Conservation (phyloP, 2,888 invertebrate species). For the Arrhopalites spinosus region DNA sequence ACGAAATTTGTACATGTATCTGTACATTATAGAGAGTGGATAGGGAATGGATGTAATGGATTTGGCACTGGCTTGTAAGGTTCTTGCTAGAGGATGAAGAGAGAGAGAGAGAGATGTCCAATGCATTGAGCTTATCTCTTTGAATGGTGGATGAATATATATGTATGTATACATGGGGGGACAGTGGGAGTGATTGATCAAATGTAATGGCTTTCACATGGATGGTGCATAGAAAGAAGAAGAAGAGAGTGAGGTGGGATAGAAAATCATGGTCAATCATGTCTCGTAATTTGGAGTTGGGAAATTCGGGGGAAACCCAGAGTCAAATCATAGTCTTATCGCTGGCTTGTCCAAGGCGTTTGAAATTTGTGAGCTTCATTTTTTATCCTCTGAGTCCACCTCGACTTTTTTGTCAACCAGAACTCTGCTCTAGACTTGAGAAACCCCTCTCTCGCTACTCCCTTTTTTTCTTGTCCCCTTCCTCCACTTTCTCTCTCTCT, state of each 20-base stretch:
- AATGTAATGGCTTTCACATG: constrained; percentile 39
- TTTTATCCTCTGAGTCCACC: constrained; percentile 39
- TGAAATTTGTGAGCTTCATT: constrained; percentile 46
- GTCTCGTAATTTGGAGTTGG: constrained; percentile 43
- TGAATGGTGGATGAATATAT: constrained; percentile 8
- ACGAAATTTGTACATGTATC: no score
- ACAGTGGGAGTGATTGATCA: constrained; percentile 40
- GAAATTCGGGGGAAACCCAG: constrained; percentile 20
- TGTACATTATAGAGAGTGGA: background rate
- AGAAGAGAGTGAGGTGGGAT: constrained; percentile 12
- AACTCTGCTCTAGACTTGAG: no score
- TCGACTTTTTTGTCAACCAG: constrained; percentile 36
- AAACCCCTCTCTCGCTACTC: background rate
- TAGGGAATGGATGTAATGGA: background rate
- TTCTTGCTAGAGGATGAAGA: background rate
- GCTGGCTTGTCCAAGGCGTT: constrained; percentile 31
- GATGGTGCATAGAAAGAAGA: background rate
- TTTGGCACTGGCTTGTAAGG: background rate
- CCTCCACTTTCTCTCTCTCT: background rate
- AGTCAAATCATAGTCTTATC: constrained; percentile 33
- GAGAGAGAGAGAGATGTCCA: background rate
- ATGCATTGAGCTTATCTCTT: constrained; percentile 5
- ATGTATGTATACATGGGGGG: background rate
- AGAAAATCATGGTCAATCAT: constrained; percentile 50
- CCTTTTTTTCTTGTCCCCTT: background rate